Percentiles rank a stretch among this genome's conserved stretches.
Evolutionary conservation across 2,888 invertebrate species (phyloP).

Genomic region (Orthosia incerta): DNA sequence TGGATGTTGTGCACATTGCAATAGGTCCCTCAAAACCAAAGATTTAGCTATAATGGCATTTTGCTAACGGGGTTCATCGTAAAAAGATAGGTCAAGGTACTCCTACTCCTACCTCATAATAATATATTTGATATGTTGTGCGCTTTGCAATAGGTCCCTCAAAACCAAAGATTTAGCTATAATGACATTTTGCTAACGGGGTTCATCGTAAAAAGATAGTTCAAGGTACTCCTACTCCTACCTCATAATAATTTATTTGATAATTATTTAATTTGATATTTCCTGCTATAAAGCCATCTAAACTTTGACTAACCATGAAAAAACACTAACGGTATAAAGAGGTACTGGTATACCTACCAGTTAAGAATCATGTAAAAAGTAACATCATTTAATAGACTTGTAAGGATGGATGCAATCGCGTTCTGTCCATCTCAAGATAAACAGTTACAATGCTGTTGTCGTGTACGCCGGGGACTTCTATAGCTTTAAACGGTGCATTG

Average conservation of each 20-base stretch:
- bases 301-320: conserved; percentile 26
- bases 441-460: conserved; percentile 68
- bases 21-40: not conserved
- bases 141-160: not conserved
- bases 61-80: not conserved
- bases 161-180: not conserved
- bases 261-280: too few species aligned
- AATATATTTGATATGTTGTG: not conserved
- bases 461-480: conserved; percentile 57
- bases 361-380: conserved; percentile 57
- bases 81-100: not conserved
- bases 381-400: conserved; percentile 64
- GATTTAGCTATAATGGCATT: not conserved
- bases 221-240: not conserved
- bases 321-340: conserved; percentile 35
- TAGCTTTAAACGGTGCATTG: conserved; percentile 68
- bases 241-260: too few species aligned
- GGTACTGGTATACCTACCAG: conserved; percentile 41
- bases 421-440: conserved; percentile 67
- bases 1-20: not conserved
- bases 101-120: too few species aligned
- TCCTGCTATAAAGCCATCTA: not conserved
- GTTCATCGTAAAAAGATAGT: not conserved
- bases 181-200: not conserved
- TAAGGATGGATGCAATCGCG: conserved; percentile 66